Evolutionary conservation across 2,888 invertebrate genomes (phyloP).

Genomic region (Hirudinaria manillensis): DNA sequence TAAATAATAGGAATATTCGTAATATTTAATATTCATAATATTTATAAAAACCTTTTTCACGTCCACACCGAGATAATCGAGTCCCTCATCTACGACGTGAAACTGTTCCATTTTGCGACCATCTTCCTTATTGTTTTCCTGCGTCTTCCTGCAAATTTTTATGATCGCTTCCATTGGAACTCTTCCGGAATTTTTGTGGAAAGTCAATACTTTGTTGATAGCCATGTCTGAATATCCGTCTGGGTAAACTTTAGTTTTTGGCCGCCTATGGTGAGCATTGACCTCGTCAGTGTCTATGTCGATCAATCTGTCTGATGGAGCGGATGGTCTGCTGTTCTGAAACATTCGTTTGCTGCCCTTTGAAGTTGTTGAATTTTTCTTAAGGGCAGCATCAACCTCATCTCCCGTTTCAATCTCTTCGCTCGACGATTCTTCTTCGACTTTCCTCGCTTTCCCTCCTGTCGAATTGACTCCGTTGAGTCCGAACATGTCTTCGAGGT

Average conservation of each 20-base stretch:
- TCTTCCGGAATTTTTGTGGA: constrained; percentile 5
- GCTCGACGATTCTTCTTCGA: not conserved
- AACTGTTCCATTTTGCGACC: not conserved
- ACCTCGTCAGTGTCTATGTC: not conserved
- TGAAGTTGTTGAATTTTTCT: not conserved
- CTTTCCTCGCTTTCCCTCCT: too few relatives aligned
- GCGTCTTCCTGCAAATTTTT: constrained; percentile 1
- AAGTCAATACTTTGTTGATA: not conserved
- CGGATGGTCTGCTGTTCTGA: not conserved
- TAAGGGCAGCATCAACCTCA: not conserved
- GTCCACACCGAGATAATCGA: constrained; percentile 17
- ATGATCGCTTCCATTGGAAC: constrained; percentile 16
- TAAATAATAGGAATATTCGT: not conserved
- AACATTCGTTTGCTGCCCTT: not conserved
- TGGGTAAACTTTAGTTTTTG: constrained; percentile 11
- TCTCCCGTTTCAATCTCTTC: not conserved
- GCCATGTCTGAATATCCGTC: constrained; percentile 6
- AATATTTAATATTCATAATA: not conserved
- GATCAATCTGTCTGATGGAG: not conserved
- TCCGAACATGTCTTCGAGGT: not conserved
- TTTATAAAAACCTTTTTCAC: constrained; percentile 12
- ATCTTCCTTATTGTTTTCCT: not conserved
- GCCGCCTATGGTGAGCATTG: not conserved
- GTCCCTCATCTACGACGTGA: not conserved
- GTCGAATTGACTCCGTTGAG: not conserved